Evolutionary conservation across 1,140 invertebrate genomes (phyloP), one percentile per base, ranked within the genome.

Genomic region (Drosophila azteca): DNA sequence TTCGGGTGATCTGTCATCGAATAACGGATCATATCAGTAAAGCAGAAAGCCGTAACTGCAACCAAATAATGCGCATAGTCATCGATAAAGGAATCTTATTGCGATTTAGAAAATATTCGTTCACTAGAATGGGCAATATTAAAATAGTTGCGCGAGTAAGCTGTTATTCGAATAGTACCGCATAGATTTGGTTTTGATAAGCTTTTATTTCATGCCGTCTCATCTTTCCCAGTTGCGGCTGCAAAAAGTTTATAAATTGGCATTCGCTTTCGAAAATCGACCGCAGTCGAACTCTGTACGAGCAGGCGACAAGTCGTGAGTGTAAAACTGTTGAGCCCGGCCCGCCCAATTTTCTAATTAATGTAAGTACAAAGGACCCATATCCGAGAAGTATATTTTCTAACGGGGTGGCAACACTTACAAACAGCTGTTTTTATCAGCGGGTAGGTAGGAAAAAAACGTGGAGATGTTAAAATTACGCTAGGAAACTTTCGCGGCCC

Each of bases 171-270:
- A 41, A 22, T 50, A 55, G 45, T 57, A 24, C 15, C 53, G 69
- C 53, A 70, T 70, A 70, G 67, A 58, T 70, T 69, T 58, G 20
- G 2, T 43, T 50, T 53, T 74, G 79, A 81, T 81, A 82, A 82
- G 79, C 49, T 43, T 11, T 2, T 11, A 39, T 54, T 54, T 59
- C 73, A 22, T 66, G 80, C 41, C 61, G n/a, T 66, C 61, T 83
- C 80, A 83, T 79, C 70, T 49, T 64, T 74, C 51, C 54, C 50
- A 44, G 24, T 17, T 46, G 22, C n/a, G 31, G n/a, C 9, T 6
- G 39, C 44, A 55, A 67, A 60, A 39, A 73, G 9, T 61, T 77
- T 82, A 73, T 82, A 77, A 83, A 81, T 69, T 65, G 68, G 54
- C 41, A 44, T 45, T 29, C 35, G 35, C 48, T 53, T 73, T 39